Conservation (phyloP, 2,113 vertebrate genomes). For the Albula glossodonta region DNA sequence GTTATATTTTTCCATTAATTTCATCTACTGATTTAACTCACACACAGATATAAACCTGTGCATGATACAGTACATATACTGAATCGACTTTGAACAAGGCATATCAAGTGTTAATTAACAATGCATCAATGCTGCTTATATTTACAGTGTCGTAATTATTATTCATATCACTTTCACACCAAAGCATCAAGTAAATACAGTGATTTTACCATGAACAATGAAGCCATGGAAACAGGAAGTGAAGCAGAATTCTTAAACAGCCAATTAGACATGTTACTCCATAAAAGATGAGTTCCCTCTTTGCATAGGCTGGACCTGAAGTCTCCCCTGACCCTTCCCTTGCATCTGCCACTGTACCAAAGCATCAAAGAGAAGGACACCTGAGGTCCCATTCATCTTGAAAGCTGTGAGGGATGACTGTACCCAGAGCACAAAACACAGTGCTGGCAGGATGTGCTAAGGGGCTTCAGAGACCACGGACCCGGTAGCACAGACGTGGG, state of each 20-base stretch:
- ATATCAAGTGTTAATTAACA: neutral
- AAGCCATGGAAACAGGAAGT: neutral
- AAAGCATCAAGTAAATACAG: neutral
- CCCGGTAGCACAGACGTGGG: neutral
- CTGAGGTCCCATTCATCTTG: conserved; percentile 6
- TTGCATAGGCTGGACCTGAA: neutral
- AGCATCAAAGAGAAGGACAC: neutral
- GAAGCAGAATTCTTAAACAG: neutral
- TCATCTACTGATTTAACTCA: neutral
- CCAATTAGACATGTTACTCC: neutral
- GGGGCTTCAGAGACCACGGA: neutral
- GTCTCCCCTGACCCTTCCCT: neutral
- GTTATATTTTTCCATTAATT: no score
- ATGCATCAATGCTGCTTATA: neutral
- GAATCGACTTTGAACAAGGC: neutral
- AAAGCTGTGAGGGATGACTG: neutral
- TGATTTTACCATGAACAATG: neutral
- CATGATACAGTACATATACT: neutral
- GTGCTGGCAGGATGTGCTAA: neutral
- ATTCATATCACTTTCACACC: neutral
- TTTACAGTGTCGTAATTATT: neutral
- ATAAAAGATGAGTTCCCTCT: no score
- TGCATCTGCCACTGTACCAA: neutral
- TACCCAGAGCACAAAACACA: neutral
- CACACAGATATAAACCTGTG: neutral